Conservation (phyloP, 2,113 vertebrate genomes). For the Helogale parvula region DNA sequence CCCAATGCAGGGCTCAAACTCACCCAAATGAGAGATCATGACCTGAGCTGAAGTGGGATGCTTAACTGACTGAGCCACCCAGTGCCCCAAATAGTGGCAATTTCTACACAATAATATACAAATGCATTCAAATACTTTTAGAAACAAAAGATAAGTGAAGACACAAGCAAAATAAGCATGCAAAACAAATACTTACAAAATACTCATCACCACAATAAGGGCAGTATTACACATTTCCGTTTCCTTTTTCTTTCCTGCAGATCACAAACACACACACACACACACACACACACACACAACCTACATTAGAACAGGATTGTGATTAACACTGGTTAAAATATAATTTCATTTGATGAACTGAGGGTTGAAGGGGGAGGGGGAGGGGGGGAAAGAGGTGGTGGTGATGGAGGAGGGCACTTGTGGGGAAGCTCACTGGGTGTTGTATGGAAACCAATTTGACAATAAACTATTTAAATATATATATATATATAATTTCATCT, state of each 20-base stretch:
- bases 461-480: no score
- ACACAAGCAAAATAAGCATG: conserved; percentile 12
- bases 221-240: conserved; percentile 76
- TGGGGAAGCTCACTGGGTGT: no score
- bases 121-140: neutral
- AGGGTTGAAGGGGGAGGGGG: no score
- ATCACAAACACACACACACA: conserved; percentile 39
- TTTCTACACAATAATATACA: neutral
- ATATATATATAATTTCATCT: neutral
- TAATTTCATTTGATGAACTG: neutral
- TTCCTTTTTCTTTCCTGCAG: conserved; percentile 84
- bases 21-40: no score
- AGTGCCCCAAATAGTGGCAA: neutral
- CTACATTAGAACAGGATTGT: neutral
- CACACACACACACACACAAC: neutral
- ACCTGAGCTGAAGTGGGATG: no score
- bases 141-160: conserved; percentile 24
- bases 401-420: no score
- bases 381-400: no score
- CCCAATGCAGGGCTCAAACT: no score
- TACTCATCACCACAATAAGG: conserved; percentile 87
- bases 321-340: neutral
- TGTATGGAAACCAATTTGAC: no score
- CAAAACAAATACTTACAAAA: conserved; percentile 86
- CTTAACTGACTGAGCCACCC: no score